Evolutionary conservation across 2,797 vertebrate genomes (phyloP).

Genomic region (Sylvilagus floridanus): DNA sequence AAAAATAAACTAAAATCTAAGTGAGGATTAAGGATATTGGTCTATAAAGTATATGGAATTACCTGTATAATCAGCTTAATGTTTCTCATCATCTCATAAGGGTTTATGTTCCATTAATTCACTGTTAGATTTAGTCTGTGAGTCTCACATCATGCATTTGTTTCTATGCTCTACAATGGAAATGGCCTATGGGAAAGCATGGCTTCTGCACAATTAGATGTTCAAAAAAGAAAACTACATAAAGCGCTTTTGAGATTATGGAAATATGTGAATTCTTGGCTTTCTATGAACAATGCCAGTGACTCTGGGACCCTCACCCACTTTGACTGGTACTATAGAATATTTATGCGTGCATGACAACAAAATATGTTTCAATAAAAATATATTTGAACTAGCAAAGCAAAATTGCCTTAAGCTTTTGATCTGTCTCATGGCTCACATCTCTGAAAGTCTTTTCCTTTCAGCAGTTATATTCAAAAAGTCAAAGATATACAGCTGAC

Average conservation of each 20-base stretch:
- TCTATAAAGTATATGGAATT: background rate
- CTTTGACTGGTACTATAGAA: constrained; percentile 74
- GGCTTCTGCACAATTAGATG: background rate
- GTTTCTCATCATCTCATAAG: constrained; percentile 20
- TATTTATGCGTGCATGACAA: constrained; percentile 86
- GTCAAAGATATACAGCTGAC: constrained; percentile 90
- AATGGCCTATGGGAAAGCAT: background rate
- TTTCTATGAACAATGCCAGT: constrained; percentile 74
- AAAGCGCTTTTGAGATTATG: constrained; percentile 43
- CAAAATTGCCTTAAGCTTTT: constrained; percentile 88
- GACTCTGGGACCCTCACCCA: background rate
- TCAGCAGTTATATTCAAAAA: constrained; percentile 88
- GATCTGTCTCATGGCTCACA: constrained; percentile 87
- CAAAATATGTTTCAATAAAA: constrained; percentile 86
- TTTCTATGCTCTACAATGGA: constrained; percentile 30
- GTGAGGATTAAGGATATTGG: background rate
- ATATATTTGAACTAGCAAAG: constrained; percentile 85
- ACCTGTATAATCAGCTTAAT: constrained; percentile 5
- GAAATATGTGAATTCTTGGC: constrained; percentile 72
- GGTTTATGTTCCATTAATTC: constrained; percentile 47
- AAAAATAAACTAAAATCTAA: constrained; percentile 12
- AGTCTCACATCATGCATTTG: background rate
- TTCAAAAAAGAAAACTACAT: background rate
- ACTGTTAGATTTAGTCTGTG: constrained; percentile 49
- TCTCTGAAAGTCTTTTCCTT: constrained; percentile 87